A percentile compares a stretch with the other conserved stretches of the same genome.
Evolutionary conservation across 1,140 invertebrate species (phyloP).

Genomic region (Rhopalosiphum padi): DNA sequence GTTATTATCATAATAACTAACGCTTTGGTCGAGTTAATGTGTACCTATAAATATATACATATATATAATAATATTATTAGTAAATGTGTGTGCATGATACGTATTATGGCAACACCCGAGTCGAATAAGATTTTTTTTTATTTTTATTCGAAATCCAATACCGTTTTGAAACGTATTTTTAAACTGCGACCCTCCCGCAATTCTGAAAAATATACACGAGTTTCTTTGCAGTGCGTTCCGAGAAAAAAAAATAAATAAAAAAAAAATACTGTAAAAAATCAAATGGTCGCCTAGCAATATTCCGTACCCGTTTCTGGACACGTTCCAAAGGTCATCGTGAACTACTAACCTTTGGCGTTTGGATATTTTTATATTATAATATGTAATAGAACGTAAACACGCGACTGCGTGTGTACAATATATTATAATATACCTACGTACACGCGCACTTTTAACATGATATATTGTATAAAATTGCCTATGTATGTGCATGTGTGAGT

Average conservation of each 20-base stretch:
- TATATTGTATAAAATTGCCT: neutral
- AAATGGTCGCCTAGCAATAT: neutral
- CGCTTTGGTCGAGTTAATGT: neutral
- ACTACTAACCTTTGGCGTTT: conserved; percentile 26
- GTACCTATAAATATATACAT: neutral
- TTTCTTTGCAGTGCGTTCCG: neutral
- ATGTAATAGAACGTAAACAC: neutral
- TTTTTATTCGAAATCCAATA: conserved; percentile 10
- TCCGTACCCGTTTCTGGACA: conserved; percentile 31
- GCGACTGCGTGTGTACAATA: neutral
- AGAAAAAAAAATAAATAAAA: neutral
- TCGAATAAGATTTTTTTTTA: neutral
- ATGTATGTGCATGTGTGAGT: neutral
- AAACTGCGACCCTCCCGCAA: neutral
- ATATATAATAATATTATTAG: neutral
- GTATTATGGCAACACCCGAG: neutral
- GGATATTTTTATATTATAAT: neutral
- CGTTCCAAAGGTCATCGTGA: conserved; percentile 28
- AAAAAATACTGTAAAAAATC: neutral
- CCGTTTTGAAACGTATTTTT: neutral
- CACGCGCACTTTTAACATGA: neutral
- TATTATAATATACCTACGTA: neutral
- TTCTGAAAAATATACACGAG: conserved; percentile 1
- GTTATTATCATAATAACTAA: neutral
- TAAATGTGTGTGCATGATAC: neutral